phyloP scores from a whole-genome alignment of 2,888 invertebrate genomes.

The Nomada goodeniana region DNA sequence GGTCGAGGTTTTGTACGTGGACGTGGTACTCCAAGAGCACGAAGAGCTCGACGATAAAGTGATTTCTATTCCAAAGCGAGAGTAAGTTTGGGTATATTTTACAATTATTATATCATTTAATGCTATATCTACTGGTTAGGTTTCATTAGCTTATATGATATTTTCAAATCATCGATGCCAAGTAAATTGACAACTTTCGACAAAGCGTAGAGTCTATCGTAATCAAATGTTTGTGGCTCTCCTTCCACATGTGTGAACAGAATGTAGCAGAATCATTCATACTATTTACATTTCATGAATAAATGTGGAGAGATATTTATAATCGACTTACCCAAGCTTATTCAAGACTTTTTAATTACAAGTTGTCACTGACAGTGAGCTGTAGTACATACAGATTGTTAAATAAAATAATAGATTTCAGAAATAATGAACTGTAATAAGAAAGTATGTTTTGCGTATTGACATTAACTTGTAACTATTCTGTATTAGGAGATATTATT shows the following conservation, averaged over 20 bases:
- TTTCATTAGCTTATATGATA: slow-evolving; percentile 24
- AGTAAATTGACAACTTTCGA: slow-evolving; percentile 8
- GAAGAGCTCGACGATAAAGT: slow-evolving; percentile 81
- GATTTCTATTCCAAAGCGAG: slow-evolving; percentile 8
- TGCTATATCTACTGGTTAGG: slow-evolving; percentile 9
- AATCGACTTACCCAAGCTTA: slow-evolving; percentile 44
- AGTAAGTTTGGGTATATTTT: slow-evolving; percentile 46
- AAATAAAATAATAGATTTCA: slow-evolving; percentile 31
- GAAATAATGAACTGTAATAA: slow-evolving; percentile 11
- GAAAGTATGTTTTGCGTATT: slow-evolving; percentile 33
- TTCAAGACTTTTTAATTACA: slow-evolving; percentile 30
- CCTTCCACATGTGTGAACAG: slow-evolving; percentile 17
- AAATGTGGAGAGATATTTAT: slow-evolving; percentile 3
- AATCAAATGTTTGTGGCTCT: not conserved
- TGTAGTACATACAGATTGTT: slow-evolving; percentile 38
- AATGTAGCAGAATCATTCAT: not conserved
- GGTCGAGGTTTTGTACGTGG: slow-evolving; percentile 76
- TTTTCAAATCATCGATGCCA: slow-evolving; percentile 12
- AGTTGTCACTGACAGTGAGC: slow-evolving; percentile 22
- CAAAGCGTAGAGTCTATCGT: not conserved
- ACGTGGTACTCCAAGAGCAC: slow-evolving; percentile 76
- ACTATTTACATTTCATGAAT: not conserved
- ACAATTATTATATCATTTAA: slow-evolving; percentile 32
- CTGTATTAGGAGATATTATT: slow-evolving; percentile 36
- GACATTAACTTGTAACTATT: slow-evolving; percentile 34